Percentiles rank a stretch among this genome's conserved stretches.
phyloP scores from a whole-genome alignment of 2,797 vertebrate species.

The Gymnothorax reevesii region DNA sequence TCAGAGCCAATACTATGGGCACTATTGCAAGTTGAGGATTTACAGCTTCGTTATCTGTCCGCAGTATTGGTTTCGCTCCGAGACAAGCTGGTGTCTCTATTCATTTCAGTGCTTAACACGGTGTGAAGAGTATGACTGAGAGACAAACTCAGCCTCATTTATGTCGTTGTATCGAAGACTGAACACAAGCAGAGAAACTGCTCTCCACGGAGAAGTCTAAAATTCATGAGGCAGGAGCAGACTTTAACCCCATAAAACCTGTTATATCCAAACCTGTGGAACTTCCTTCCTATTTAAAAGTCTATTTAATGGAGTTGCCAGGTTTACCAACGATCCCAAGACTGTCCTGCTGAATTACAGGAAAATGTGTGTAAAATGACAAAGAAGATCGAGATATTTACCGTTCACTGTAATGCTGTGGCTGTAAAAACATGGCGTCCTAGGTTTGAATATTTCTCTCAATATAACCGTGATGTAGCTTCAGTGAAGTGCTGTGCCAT shows the following conservation, averaged over 20 bases:
- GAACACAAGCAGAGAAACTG: neutral
- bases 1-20: constrained; percentile 51
- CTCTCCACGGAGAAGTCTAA: neutral
- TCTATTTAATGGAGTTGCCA: too few relatives aligned
- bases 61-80: neutral
- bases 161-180: neutral
- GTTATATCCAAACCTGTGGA: too few relatives aligned
- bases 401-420: too few relatives aligned
- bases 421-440: too few relatives aligned
- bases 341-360: too few relatives aligned
- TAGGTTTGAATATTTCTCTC: too few relatives aligned
- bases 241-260: neutral
- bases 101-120: neutral
- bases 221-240: neutral
- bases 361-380: too few relatives aligned
- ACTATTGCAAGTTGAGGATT: neutral
- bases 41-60: neutral
- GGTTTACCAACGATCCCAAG: too few relatives aligned
- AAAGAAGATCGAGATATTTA: too few relatives aligned
- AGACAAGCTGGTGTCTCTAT: neutral
- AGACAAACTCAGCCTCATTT: neutral
- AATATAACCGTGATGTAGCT: too few relatives aligned
- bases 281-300: too few relatives aligned
- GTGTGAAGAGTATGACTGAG: neutral
- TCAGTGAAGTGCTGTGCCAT: too few relatives aligned